A percentile compares a stretch with the other conserved stretches of the same genome.
phyloP scores from a whole-genome alignment of 2,888 invertebrate species.

The Blomia tropicalis region DNA sequence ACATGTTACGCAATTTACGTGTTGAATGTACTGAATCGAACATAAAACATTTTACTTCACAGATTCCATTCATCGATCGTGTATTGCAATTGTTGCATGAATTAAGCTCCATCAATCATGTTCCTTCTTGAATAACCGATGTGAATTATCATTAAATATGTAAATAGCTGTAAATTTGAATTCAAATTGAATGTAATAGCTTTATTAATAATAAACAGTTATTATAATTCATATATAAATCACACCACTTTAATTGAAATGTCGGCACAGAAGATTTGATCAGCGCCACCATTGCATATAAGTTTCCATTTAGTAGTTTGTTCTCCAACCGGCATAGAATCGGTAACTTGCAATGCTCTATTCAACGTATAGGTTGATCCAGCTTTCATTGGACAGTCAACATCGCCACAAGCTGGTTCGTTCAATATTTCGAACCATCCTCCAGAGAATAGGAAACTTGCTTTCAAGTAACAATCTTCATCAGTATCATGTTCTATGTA shows the following conservation, averaged over 20 bases:
- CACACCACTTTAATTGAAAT: background rate
- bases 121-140: background rate
- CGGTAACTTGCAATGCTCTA: background rate
- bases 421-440: constrained; percentile 6
- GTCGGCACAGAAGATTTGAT: constrained; percentile 8
- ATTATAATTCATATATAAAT: too few relatives aligned
- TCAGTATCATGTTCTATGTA: background rate
- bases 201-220: too few relatives aligned
- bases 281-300: constrained; percentile 2
- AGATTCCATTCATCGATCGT: background rate
- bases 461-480: background rate
- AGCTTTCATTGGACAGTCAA: background rate
- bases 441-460: background rate
- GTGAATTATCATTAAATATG: too few relatives aligned
- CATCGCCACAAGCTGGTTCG: constrained; percentile 9
- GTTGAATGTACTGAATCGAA: constrained; percentile 1
- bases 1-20: background rate
- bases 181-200: background rate
- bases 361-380: background rate
- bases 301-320: background rate
- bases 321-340: background rate
- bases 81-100: background rate
- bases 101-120: background rate
- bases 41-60: background rate
- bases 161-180: background rate